A percentile compares a stretch with the other conserved stretches of the same genome.
Conservation (phyloP, 2,888 invertebrate species). For the Antheraea yamamai region DNA sequence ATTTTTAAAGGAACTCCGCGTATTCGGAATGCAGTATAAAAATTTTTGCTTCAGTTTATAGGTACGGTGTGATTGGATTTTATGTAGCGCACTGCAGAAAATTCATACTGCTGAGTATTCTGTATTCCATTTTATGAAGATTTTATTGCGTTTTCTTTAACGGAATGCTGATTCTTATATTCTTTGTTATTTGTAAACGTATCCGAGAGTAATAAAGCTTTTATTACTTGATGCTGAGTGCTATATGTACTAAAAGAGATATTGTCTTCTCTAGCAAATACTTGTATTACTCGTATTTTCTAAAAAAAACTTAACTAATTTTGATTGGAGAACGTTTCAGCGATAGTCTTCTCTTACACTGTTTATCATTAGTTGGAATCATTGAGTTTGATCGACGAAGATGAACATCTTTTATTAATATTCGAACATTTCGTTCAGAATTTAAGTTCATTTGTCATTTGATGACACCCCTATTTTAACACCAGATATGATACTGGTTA, state of each 20-base stretch:
- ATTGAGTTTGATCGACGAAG: not conserved
- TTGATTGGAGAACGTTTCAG: not conserved
- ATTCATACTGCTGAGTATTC: constrained; percentile 1
- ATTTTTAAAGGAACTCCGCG: constrained; percentile 57
- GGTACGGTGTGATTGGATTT: not conserved
- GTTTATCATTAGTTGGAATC: not conserved
- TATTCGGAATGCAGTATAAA: constrained; percentile 41
- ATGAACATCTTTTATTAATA: not conserved
- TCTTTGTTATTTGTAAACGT: constrained; percentile 5
- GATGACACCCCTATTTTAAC: not conserved
- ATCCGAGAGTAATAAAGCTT: constrained; percentile 4
- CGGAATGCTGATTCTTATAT: constrained; percentile 9
- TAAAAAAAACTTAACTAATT: not conserved
- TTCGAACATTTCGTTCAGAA: not conserved
- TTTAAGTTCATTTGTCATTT: not conserved
- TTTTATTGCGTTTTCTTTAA: not conserved
- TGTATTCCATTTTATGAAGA: constrained; percentile 4
- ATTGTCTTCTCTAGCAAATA: not conserved
- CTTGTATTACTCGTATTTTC: not conserved
- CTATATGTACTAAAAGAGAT: not conserved
- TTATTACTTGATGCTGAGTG: constrained; percentile 3
- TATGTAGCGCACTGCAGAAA: not conserved
- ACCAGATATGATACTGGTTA: not conserved
- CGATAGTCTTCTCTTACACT: not conserved
- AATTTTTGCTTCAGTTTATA: constrained; percentile 31